Evolutionary conservation across 2,113 vertebrate genomes (phyloP).

Genomic region (Syrmaticus mikado): DNA sequence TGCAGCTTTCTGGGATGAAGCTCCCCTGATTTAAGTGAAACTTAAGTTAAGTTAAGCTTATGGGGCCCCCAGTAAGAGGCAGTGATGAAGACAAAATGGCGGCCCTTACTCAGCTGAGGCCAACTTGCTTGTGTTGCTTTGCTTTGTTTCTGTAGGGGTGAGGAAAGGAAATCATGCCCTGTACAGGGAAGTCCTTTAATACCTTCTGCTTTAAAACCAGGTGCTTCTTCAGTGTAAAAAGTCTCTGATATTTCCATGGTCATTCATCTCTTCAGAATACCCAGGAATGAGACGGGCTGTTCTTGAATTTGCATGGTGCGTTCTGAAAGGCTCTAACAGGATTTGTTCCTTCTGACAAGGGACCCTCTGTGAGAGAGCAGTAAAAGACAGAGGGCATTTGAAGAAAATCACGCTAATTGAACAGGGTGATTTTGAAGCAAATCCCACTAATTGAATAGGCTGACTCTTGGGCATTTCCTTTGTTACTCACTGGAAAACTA

Average conservation of each 20-base stretch:
- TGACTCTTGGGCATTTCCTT: neutral
- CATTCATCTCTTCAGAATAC: neutral
- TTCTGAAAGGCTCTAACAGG: conserved; percentile 22
- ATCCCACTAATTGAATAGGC: conserved; percentile 23
- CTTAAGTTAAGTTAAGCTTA: neutral
- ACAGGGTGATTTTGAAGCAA: conserved; percentile 40
- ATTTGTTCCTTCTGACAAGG: conserved; percentile 14
- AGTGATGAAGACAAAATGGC: neutral
- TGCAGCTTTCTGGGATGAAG: neutral
- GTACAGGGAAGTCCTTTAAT: neutral
- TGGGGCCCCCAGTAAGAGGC: neutral
- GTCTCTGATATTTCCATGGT: neutral
- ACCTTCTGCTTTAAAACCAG: conserved; percentile 17
- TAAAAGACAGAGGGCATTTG: conserved; percentile 5
- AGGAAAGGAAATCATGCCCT: neutral
- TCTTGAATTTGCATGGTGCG: neutral
- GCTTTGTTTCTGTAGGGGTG: neutral
- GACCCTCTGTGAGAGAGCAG: neutral
- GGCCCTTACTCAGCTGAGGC: neutral
- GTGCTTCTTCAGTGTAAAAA: neutral
- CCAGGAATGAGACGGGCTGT: neutral
- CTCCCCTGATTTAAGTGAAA: neutral
- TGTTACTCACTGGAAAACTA: neutral
- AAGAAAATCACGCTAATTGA: conserved; percentile 45
- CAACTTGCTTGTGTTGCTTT: neutral